Conservation (phyloP, 2,888 invertebrate genomes). For the Hirtodrosophila duncani region DNA sequence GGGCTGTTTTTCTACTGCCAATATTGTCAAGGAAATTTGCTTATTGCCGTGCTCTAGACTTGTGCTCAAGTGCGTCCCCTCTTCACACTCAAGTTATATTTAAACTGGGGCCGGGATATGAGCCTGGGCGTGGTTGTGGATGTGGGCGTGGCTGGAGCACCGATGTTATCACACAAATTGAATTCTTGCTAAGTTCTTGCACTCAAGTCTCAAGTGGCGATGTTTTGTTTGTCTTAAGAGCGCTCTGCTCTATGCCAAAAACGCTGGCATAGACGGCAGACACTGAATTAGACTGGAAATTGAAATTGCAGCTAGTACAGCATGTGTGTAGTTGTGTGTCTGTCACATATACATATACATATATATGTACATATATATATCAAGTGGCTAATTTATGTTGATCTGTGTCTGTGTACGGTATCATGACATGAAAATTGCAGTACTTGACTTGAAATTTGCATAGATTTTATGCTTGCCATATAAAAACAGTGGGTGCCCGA, state of each 20-base stretch:
- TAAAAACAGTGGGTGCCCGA: too few relatives aligned
- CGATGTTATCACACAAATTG: constrained; percentile 63
- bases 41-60: too few relatives aligned
- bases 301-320: neutral
- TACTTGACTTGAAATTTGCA: constrained; percentile 47
- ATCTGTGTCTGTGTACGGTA: constrained; percentile 18
- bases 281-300: too few relatives aligned
- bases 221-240: too few relatives aligned
- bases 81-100: constrained; percentile 12
- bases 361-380: neutral
- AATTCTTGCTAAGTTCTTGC: constrained; percentile 60
- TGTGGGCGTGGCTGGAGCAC: neutral
- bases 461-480: constrained; percentile 46
- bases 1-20: too few relatives aligned
- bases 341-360: neutral
- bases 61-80: constrained; percentile 3
- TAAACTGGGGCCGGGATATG: neutral
- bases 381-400: constrained; percentile 47
- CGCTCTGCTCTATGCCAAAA: too few relatives aligned
- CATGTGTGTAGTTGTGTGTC: neutral
- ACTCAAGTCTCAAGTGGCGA: constrained; percentile 29
- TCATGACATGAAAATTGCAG: constrained; percentile 39
- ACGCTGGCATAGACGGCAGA: too few relatives aligned
- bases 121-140: neutral
- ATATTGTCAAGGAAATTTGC: constrained; percentile 25